A percentile compares a stretch with the other conserved stretches of the same genome.
phyloP scores from a whole-genome alignment of 35 echinoderm and acorn worm genomes.

The Apostichopus californicus region DNA sequence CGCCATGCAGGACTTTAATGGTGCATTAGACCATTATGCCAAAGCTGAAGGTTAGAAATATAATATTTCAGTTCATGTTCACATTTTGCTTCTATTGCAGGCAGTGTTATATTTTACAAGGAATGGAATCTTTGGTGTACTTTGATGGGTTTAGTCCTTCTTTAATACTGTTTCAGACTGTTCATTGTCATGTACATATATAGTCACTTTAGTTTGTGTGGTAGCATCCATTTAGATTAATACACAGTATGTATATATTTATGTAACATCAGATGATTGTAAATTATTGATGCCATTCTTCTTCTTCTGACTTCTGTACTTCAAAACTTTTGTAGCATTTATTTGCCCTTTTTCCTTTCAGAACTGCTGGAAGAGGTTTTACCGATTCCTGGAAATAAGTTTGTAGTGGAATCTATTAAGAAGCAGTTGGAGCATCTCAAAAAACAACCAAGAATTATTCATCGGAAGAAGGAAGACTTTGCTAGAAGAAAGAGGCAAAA shows the following conservation, averaged over 20 bases:
- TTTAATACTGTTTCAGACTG: no score
- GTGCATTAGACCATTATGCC: slow-evolving; percentile 20
- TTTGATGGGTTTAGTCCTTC: no score
- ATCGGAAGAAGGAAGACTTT: slow-evolving; percentile 37
- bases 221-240: no score
- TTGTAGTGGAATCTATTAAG: slow-evolving; percentile 25
- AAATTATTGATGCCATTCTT: no score
- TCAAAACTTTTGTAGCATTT: neutral
- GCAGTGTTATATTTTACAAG: no score
- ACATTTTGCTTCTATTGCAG: no score
- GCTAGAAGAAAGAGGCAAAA: slow-evolving; percentile 16
- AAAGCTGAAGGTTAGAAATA: slow-evolving; percentile 25
- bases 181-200: no score
- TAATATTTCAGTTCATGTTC: neutral
- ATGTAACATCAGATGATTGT: no score
- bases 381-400: neutral
- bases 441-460: slow-evolving; percentile 41
- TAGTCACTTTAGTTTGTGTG: no score
- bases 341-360: neutral
- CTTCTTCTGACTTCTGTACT: no score
- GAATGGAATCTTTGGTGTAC: no score
- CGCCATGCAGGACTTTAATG: slow-evolving; percentile 11
- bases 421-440: slow-evolving; percentile 37
- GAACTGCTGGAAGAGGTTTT: slow-evolving; percentile 36
- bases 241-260: no score